Conservation (phyloP, 2,888 invertebrate species). For the Noctua janthe region DNA sequence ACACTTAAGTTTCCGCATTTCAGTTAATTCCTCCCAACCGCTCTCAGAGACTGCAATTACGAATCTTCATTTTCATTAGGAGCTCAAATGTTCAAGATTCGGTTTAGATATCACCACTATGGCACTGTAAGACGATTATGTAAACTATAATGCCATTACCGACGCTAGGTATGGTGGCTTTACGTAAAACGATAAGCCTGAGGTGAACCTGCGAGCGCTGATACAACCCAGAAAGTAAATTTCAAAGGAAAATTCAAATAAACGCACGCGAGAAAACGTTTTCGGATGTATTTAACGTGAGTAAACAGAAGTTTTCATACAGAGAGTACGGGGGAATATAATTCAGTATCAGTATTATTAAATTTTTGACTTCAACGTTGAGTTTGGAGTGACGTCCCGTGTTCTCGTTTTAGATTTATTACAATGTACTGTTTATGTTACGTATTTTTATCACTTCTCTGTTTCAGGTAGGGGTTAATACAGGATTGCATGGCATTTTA, state of each 20-base stretch:
- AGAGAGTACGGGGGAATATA: constrained; percentile 33
- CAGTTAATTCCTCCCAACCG: constrained; percentile 45
- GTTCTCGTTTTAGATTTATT: constrained; percentile 32
- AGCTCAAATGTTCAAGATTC: constrained; percentile 58
- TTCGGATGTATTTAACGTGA: constrained; percentile 75
- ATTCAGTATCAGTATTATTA: constrained; percentile 55
- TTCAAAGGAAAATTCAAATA: constrained; percentile 80
- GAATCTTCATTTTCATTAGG: constrained; percentile 60
- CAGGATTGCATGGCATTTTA: neutral
- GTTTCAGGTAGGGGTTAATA: neutral
- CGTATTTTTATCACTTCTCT: neutral
- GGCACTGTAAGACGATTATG: constrained; percentile 63
- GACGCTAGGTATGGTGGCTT: constrained; percentile 61
- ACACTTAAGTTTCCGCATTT: constrained; percentile 42
- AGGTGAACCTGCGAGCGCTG: constrained; percentile 63
- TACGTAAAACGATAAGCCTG: constrained; percentile 64
- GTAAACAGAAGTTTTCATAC: constrained; percentile 75
- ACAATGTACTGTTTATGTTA: neutral
- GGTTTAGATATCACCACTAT: constrained; percentile 60
- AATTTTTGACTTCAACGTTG: constrained; percentile 21
- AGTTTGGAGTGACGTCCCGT: constrained; percentile 16
- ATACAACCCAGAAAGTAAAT: constrained; percentile 66
- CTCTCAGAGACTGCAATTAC: constrained; percentile 57
- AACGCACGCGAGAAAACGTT: constrained; percentile 76
- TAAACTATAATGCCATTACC: constrained; percentile 61